These are phyloP conservation scores for Sarcophaga peregrina DNA, from an alignment of 1,140 invertebrate species.

Conservation along the genomic window DNA sequence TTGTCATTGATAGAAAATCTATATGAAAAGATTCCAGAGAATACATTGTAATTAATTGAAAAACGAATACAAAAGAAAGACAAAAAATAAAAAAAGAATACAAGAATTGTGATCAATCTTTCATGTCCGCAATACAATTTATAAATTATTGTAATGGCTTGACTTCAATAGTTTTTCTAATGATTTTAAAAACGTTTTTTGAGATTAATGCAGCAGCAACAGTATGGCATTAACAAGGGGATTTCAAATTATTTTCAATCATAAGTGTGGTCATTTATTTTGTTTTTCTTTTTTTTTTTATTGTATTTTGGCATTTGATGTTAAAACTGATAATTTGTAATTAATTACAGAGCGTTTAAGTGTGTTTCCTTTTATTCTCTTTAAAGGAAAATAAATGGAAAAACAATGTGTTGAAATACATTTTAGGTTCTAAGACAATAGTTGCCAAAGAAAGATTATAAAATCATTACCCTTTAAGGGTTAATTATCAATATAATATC, in stretches of 20 bases:
- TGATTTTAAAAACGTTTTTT: no score
- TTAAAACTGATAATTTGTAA: conserved; percentile 13
- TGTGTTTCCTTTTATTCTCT: background rate
- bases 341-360: background rate
- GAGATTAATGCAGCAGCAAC: no score
- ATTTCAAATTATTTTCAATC: background rate
- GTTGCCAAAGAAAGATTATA: background rate
- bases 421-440: background rate
- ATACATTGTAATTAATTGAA: conserved; percentile 15
- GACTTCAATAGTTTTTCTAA: no score
- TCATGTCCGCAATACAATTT: background rate
- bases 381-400: background rate
- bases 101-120: background rate
- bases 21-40: background rate
- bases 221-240: no score
- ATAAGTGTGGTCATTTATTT: background rate
- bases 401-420: background rate
- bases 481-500: no score
- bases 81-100: background rate
- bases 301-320: background rate
- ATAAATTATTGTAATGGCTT: no score
- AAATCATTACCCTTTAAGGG: background rate
- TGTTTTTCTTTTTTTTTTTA: no score
- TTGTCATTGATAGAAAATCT: conserved; percentile 12
- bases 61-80: background rate